These are phyloP conservation scores for Epirrita christyi DNA, from an alignment of 2,888 invertebrate genomes.

Conservation along the genomic window DNA sequence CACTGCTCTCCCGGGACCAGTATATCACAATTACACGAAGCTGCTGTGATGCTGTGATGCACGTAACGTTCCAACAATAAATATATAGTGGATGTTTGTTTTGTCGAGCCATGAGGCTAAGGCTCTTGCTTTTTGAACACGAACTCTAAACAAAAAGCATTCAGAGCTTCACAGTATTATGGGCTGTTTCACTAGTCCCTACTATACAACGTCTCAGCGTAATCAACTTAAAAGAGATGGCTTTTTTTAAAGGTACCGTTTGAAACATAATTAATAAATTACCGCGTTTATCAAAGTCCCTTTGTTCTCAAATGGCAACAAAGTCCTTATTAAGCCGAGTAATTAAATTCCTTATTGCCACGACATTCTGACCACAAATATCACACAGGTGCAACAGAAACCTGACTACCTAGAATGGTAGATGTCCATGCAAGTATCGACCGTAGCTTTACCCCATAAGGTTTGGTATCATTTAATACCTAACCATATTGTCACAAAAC, in stretches of 20 bases:
- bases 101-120: conserved; percentile 18
- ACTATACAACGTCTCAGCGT: no score
- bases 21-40: conserved; percentile 77
- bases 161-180: no score
- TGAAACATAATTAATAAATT: no score
- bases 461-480: conserved; percentile 1
- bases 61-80: conserved; percentile 52
- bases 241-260: no score
- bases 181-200: no score
- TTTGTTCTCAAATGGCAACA: conserved; percentile 4
- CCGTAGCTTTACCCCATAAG: background rate
- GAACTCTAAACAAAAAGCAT: background rate
- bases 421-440: conserved; percentile 6
- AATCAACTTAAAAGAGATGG: no score
- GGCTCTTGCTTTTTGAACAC: conserved; percentile 7
- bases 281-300: background rate
- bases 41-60: conserved; percentile 61
- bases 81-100: conserved; percentile 45
- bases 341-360: conserved; percentile 21
- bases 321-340: conserved; percentile 15
- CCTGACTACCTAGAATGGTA: conserved; percentile 3
- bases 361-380: conserved; percentile 15
- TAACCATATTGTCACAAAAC: background rate
- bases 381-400: conserved; percentile 22
- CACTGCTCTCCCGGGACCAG: conserved; percentile 59